Conservation (phyloP, 2,888 invertebrate genomes). For the Lepidochrysops patricia region DNA sequence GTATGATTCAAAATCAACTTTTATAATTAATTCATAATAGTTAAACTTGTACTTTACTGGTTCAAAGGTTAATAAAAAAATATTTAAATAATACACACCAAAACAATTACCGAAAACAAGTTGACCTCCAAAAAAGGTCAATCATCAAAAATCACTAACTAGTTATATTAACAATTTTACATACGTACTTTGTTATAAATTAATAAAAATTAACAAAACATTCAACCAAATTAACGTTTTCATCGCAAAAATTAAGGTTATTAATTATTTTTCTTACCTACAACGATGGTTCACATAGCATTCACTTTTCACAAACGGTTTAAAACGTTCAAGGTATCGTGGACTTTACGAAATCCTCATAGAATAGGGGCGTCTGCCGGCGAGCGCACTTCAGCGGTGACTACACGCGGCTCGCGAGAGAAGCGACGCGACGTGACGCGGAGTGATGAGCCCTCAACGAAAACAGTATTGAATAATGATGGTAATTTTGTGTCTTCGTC, state of each 20-base stretch:
- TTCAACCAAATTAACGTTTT: not conserved
- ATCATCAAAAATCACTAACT: not conserved
- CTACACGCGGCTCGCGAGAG: not conserved
- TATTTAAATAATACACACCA: no score
- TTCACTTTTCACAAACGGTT: not conserved
- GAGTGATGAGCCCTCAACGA: constrained; percentile 3
- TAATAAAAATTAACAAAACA: not conserved
- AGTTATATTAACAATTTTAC: not conserved
- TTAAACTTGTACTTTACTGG: not conserved
- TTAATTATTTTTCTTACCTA: not conserved
- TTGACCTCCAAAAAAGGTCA: not conserved
- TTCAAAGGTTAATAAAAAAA: no score
- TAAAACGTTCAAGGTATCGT: not conserved
- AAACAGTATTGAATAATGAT: constrained; percentile 16
- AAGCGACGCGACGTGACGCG: not conserved
- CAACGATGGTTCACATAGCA: not conserved
- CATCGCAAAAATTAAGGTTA: not conserved
- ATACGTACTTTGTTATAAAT: not conserved
- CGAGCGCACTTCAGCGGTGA: not conserved
- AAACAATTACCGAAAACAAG: not conserved
- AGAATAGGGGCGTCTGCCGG: not conserved
- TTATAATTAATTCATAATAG: no score
- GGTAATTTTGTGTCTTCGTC: constrained; percentile 10
- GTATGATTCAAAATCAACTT: no score
- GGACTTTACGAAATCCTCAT: not conserved